Base-by-base conservation (phyloP, 2,888 invertebrate genomes). In the Schizaphis graminum region DNA sequence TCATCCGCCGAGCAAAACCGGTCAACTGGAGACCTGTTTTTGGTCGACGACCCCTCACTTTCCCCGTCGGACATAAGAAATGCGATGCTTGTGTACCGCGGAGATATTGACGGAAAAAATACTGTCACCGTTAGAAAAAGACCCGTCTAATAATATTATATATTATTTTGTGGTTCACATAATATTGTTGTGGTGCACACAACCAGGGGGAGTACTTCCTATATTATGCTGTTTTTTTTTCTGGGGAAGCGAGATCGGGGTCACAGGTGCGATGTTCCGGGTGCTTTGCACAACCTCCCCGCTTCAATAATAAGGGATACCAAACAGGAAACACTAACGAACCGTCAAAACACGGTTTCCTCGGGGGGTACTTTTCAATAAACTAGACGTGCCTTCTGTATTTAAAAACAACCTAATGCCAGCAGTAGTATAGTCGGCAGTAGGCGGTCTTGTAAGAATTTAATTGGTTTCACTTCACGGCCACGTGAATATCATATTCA, bases 401-500 rank as follows among this genome's bases (percentile, higher is more conserved):
- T 88, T 87, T 92, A 57, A 84, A 93, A 89, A 89, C 77, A 41
- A 47, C 92, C 92, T 47, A 86, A 91, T 85, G n/a, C 11, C 21
- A 26, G 84, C 28, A 77, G 86, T 41, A 92, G 16, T 49, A 49
- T 49, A 88, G 57, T 49, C 61, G 26, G 49, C 35, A 53, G 92
- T 49, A 89, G 93, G 53, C 53, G 84, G 67, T 85, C 61, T 77
- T 35, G 90, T 86, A 84, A 93, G 89, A 93, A 94, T 94, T 94
- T 90, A 94, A 94, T 94, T 90, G 93, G 93, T 94, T 90, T 94
- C 93, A 94, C 93, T 94, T 94, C 93, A 94, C 86, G 93, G 90
- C 93, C 84, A 61, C 85, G 47, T 94, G 93, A 94, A 90, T 94
- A 94, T 94, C 44, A 94, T 94, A 94, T 90, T 90, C 90, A 35